These are phyloP conservation scores for Clytia hemisphaerica DNA, from an alignment of 30 jellyfish, hydroid and myxozoan species.

Conservation along the genomic window DNA sequence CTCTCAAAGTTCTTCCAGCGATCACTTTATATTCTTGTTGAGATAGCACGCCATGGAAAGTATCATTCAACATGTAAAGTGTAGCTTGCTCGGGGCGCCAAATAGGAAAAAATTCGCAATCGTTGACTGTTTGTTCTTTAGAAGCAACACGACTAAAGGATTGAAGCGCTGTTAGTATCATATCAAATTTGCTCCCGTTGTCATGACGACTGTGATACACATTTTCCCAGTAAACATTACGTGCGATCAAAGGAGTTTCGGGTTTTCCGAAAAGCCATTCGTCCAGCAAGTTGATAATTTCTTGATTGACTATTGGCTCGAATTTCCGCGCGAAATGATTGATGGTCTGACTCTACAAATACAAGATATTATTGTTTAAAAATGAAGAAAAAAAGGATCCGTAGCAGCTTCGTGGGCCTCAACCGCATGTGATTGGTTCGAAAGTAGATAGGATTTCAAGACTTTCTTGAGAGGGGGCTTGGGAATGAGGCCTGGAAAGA, in stretches of 20 bases:
- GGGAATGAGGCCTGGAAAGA: no score
- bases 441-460: no score
- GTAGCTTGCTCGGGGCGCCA: constrained; percentile 89
- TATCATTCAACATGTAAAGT: constrained; percentile 40
- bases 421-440: no score
- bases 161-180: constrained; percentile 58
- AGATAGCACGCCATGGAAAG: constrained; percentile 65
- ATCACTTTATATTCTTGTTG: constrained; percentile 57
- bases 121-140: constrained; percentile 9
- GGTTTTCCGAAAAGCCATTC: constrained; percentile 73
- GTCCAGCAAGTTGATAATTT: constrained; percentile 59
- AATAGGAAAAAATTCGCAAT: constrained; percentile 45
- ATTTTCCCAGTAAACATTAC: constrained; percentile 77
- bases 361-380: not conserved
- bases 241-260: constrained; percentile 48
- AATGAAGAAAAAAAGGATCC: no score
- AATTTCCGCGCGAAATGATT: constrained; percentile 88
- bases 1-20: constrained; percentile 36
- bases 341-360: constrained; percentile 65
- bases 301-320: constrained; percentile 87
- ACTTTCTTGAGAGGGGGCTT: no score
- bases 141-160: constrained; percentile 80
- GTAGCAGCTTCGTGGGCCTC: no score
- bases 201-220: constrained; percentile 58
- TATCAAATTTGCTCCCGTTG: constrained; percentile 43